phyloP scores from a whole-genome alignment of 2,797 vertebrate genomes.

The Serranus cabrilla region DNA sequence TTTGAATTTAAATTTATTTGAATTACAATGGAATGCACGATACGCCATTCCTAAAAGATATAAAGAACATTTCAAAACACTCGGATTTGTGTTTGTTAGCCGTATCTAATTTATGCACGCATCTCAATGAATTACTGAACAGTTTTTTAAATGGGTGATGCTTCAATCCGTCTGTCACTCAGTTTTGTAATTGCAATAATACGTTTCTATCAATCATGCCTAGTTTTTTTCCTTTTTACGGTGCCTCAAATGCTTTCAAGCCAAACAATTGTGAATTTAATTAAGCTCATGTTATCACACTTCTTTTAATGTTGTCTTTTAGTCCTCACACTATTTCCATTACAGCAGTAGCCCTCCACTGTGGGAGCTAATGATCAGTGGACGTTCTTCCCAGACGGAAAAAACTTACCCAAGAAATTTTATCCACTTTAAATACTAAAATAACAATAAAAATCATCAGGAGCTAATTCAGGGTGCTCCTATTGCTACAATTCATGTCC shows the following conservation, averaged over 20 bases:
- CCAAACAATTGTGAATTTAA: slow-evolving; percentile 59
- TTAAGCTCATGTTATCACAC: slow-evolving; percentile 59
- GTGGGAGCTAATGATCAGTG: slow-evolving; percentile 33
- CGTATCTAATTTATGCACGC: slow-evolving; percentile 39
- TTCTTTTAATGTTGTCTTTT: slow-evolving; percentile 51
- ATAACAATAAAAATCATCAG: background rate
- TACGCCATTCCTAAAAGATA: slow-evolving; percentile 46
- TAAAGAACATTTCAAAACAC: slow-evolving; percentile 57
- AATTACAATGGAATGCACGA: slow-evolving; percentile 69
- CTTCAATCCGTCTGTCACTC: slow-evolving; percentile 54
- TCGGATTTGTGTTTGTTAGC: slow-evolving; percentile 52
- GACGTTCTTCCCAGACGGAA: slow-evolving; percentile 6
- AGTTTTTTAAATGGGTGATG: slow-evolving; percentile 30
- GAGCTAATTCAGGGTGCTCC: background rate
- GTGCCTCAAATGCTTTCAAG: slow-evolving; percentile 46
- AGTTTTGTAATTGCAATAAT: slow-evolving; percentile 46
- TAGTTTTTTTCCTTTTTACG: slow-evolving; percentile 14
- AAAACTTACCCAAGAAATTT: slow-evolving; percentile 5
- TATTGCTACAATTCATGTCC: background rate
- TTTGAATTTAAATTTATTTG: slow-evolving; percentile 63
- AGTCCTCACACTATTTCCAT: slow-evolving; percentile 30
- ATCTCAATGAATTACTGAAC: slow-evolving; percentile 45
- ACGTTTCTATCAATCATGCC: slow-evolving; percentile 35
- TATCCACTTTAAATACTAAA: background rate
- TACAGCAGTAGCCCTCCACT: slow-evolving; percentile 4